Evolutionary conservation across 2,797 vertebrate species (phyloP), one percentile per base, ranked within the genome.

Genomic region (Poecilia velifera): DNA sequence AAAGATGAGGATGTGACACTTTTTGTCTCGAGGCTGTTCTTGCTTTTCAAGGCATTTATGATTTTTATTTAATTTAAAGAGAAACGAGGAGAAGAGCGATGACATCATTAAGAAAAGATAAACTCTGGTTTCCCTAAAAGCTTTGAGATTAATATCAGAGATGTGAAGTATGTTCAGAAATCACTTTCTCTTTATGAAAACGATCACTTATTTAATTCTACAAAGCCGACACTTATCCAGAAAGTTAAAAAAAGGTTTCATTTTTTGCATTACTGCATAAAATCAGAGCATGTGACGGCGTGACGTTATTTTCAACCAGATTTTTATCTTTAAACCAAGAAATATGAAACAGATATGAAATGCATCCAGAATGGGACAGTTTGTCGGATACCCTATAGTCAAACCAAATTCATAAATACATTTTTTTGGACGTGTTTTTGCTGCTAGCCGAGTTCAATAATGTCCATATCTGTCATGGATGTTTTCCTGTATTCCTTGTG

Each of bases 401-500:
- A 41, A 62, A 59, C 47, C 18, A 13, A 53, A 77, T 72, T 14
- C 36, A 70, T 71, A 31, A 47, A 64, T 46, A 46, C 47, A 31
- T 31, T 53, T 36, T 36, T 68, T 77, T n/a, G 78, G 73, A 72
- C 28, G 57, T 20, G 6, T 47, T 47, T 0, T 28, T 16, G 62
- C 36, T 73, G 66, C 39, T 71, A 36, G 73, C 20, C 22, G 62
- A 72, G 53, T n/a, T 55, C 73, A 74, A 68, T 47, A 39, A 55
- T 79, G 59, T 73, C 72, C 14, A 47, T 62, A n/a, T 80, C 73
- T 36, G 41, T 75, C 74, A 43, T 12, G 5, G 34, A 36, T 76
- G 72, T 66, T 81, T 72, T 76, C 66, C 9, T 22, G 22, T 75
- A 57, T 36, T 9, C 62, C 39, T 53, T 45, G 43, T 73, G 62